Base-by-base conservation (phyloP, 2,888 invertebrate genomes). In the Rhodophaea formosa region DNA sequence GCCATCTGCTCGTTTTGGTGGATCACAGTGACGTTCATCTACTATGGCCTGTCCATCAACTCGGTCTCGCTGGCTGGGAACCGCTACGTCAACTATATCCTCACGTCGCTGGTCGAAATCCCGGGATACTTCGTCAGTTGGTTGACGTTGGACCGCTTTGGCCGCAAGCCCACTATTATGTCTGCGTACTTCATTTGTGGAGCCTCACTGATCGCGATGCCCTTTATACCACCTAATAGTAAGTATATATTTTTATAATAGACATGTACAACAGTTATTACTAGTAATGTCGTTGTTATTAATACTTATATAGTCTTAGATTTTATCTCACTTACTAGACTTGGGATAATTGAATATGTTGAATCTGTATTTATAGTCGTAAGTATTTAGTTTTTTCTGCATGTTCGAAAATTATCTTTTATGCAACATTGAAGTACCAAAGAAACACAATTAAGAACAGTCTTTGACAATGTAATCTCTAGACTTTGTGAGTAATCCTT, bases 21-120 rank as follows among this genome's bases (percentile, higher is more conserved):
- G 96, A 93, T 96, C 14, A 94, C 96, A 0, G 94, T 95, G 69
- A 94, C 95, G 0, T 94, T 96, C 63, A 94, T 96, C 16, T 97
- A 96, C 79, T 96, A 96, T 71, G 97, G 97, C 0, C 82, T 97
- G 43, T 95, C 95, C 0, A 91, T 97, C 56, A 96, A 95, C 81
- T 94, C 96, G 0, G 95, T 96, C 2, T 92, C 94, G 0, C 82
- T 97, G 52, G 93, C 93, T 15, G 96, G 96, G 0, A 94, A 96
- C 77, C 94, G 94, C 69, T 96, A 96, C 76, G 79, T 95, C 12
- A 96, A 96, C 82, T 97, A 95, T 72, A 94, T 95, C 17, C 78
- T 94, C 56, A 94, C 94, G 0, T 89, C 93, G 0, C 72, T 94
- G 47, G 92, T 94, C 17, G 95, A 92, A 76, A 92, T 95, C 56